Evolutionary conservation across 2,113 vertebrate species (phyloP).

Genomic region (Crotalus horridus): DNA sequence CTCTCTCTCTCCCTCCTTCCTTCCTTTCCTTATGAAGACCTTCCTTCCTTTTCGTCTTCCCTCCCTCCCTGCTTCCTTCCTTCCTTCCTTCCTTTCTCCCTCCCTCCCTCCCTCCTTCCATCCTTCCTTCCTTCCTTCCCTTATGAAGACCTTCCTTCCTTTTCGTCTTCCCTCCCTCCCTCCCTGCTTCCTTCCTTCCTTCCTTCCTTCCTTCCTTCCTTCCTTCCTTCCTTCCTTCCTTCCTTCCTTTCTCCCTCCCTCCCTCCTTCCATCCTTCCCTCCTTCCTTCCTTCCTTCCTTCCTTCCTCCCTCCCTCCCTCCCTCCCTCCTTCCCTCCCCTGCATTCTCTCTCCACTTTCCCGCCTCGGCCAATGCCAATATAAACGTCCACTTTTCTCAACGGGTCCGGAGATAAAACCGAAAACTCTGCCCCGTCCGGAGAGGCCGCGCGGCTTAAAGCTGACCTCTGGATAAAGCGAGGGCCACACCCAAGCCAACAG

Average conservation of each 20-base stretch:
- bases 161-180: no score
- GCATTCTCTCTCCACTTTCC: neutral
- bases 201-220: no score
- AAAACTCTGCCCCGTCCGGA: neutral
- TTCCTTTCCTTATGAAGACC: neutral
- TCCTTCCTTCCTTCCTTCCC: conserved; percentile 7
- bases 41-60: neutral
- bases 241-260: neutral
- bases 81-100: no score
- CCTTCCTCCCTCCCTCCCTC: no score
- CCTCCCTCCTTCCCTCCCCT: no score
- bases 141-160: no score
- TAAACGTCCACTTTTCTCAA: neutral
- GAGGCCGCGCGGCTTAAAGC: neutral
- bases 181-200: no score
- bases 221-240: neutral
- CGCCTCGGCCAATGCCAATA: neutral
- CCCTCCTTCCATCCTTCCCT: neutral
- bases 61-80: no score
- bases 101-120: neutral
- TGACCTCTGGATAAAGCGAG: neutral
- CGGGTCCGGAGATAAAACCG: neutral
- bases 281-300: no score
- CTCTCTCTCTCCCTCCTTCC: neutral
- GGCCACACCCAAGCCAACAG: neutral